Base-by-base conservation (phyloP, 1,140 invertebrate genomes). In the Asobara japonica region DNA sequence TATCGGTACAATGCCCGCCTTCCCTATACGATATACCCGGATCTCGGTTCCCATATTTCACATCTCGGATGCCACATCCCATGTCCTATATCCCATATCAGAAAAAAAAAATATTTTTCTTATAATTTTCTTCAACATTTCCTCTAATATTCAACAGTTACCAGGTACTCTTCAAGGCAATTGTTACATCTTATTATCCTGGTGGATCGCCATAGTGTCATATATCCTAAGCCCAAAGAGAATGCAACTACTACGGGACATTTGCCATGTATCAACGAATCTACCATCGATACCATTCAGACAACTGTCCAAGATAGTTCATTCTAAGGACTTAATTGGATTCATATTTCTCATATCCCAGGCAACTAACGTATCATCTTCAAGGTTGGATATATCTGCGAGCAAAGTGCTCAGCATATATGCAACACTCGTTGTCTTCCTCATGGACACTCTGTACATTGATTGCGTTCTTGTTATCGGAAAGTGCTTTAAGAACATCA, bases 401-500 rank as follows among this genome's bases (percentile, higher is more conserved):
- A 1, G 6, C 0, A 79, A 80, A 65, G 0, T 76, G 0, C 5
- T 68, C 1, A 10, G 1, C 0, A 3, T 82, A 0, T 83, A 83
- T 20, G 61, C 74, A 5, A 76, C 78, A 0, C 20, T 80, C 10
- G 10, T 78, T 0, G 68, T 82, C 2, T 83, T 74, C 67, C 33
- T 77, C 0, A 74, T 83, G 71, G 84, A 86, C 66, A 80, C 76
- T 25, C 65, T 82, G 0, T 86, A 86, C 60, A 75, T 80, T 7
- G 79, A 86, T 56, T 85, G 78, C 25, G 80, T 83, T 0, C 80
- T 68, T 16, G 71, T 81, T 0, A 16, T 86, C 0, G 80, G 74
- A 7, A 74, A 56, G 13, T 85, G 81, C 6, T 86, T 86, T 33
- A 60, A 76, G 2, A 68, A 74, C 11, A 73, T 86, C 5, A 82